These are phyloP conservation scores for Augiades crinisus DNA, from an alignment of 2,888 invertebrate genomes.

Conservation along the genomic window DNA sequence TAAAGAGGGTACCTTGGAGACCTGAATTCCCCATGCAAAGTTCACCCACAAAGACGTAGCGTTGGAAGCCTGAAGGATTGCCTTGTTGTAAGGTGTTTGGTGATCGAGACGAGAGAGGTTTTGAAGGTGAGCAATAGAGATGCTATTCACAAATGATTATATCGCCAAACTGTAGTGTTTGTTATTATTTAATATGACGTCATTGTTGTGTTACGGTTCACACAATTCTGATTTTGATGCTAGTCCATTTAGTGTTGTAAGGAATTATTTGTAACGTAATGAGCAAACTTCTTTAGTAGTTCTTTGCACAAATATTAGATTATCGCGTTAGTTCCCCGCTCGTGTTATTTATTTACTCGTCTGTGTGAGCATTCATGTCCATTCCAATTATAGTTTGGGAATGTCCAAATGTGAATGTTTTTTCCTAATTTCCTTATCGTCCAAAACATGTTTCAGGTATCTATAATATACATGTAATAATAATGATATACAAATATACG, in stretches of 20 bases:
- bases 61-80: too few relatives aligned
- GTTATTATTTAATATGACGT: not conserved
- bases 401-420: constrained; percentile 18
- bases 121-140: too few relatives aligned
- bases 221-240: constrained; percentile 62
- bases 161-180: not conserved
- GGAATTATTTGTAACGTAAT: constrained; percentile 34
- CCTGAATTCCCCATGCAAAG: too few relatives aligned
- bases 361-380: not conserved
- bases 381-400: not conserved
- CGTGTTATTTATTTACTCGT: constrained; percentile 4
- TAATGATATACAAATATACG: constrained; percentile 48
- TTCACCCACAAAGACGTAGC: too few relatives aligned
- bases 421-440: constrained; percentile 46
- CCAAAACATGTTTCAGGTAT: constrained; percentile 37
- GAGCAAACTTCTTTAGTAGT: constrained; percentile 42
- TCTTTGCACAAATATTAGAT: constrained; percentile 45
- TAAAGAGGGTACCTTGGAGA: too few relatives aligned
- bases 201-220: constrained; percentile 34
- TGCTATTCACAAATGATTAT: not conserved
- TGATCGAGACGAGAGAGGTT: not conserved
- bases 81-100: too few relatives aligned
- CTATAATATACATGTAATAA: constrained; percentile 30
- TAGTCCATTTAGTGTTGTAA: constrained; percentile 51
- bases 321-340: constrained; percentile 24